Evolutionary conservation across 2,797 vertebrate genomes (phyloP).

Genomic region (Esox masquinongy): DNA sequence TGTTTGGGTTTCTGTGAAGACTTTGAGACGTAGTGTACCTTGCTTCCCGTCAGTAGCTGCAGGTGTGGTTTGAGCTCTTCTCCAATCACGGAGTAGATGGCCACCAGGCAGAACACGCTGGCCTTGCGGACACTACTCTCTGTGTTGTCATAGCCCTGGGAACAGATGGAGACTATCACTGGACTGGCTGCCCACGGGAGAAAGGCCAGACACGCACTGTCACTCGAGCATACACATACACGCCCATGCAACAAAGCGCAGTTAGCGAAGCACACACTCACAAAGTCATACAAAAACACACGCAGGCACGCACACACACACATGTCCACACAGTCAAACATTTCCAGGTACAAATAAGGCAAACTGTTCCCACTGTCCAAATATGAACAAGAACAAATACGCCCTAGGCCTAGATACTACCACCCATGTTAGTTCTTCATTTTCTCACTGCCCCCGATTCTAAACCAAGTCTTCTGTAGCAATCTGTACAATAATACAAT

Average conservation of each 20-base stretch:
- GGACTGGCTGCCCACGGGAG: background rate
- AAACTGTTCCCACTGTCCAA: conserved; percentile 58
- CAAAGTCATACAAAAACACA: background rate
- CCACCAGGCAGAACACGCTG: conserved; percentile 96
- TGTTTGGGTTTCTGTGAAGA: conserved; percentile 4
- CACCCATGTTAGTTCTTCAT: background rate
- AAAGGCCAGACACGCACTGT: too few species aligned
- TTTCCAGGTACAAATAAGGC: conserved; percentile 70
- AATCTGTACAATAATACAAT: background rate
- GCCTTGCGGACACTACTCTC: conserved; percentile 99
- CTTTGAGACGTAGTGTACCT: conserved; percentile 76
- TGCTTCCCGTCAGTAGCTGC: conserved; percentile 96
- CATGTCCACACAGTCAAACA: conserved; percentile 53
- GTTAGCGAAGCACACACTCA: background rate
- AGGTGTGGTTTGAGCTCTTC: conserved; percentile 97
- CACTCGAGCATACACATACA: too few species aligned
- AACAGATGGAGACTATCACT: conserved; percentile 27
- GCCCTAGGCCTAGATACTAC: conserved; percentile 8
- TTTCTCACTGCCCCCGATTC: background rate
- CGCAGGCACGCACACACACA: conserved; percentile 1
- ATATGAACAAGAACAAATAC: conserved; percentile 41
- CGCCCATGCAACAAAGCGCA: too few species aligned
- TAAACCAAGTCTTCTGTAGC: background rate
- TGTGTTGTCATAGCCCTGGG: conserved; percentile 94
- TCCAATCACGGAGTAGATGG: conserved; percentile 97